These are phyloP conservation scores for Archips xylosteana DNA, from an alignment of 2,888 invertebrate genomes.

Conservation along the genomic window DNA sequence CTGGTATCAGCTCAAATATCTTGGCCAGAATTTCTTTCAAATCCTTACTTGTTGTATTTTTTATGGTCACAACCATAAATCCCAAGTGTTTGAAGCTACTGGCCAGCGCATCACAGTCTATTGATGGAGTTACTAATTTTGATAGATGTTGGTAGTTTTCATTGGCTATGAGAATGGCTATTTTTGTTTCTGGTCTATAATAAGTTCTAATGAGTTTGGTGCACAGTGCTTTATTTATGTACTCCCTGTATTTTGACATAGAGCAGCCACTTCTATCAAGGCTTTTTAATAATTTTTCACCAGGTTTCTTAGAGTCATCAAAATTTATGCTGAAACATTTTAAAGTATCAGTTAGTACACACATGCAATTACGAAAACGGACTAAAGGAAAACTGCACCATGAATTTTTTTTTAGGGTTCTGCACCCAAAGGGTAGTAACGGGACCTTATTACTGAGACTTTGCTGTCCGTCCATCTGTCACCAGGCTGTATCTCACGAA, in stretches of 20 bases:
- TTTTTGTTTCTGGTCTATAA: conserved; percentile 70
- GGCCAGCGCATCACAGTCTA: conserved; percentile 74
- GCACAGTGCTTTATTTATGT: conserved; percentile 54
- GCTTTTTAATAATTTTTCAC: conserved; percentile 68
- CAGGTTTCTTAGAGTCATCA: conserved; percentile 61
- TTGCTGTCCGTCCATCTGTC: no score
- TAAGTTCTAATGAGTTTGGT: conserved; percentile 62
- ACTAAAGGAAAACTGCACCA: no score
- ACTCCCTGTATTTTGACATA: conserved; percentile 57
- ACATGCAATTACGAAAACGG: no score
- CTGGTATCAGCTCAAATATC: conserved; percentile 63
- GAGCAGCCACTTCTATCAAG: conserved; percentile 68
- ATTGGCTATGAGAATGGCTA: conserved; percentile 78
- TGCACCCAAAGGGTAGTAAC: no score
- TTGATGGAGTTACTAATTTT: conserved; percentile 72
- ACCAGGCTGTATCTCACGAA: no score
- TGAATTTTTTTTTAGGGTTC: no score
- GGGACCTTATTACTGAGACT: no score
- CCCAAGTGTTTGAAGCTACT: conserved; percentile 66
- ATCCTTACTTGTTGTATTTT: conserved; percentile 60
- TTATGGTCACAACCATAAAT: conserved; percentile 69
- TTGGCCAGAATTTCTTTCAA: conserved; percentile 61
- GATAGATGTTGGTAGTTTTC: conserved; percentile 72
- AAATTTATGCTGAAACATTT: conserved; percentile 59
- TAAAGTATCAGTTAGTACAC: conserved; percentile 2